Conservation (phyloP, 2,888 invertebrate genomes). For the Tipula confusa region DNA sequence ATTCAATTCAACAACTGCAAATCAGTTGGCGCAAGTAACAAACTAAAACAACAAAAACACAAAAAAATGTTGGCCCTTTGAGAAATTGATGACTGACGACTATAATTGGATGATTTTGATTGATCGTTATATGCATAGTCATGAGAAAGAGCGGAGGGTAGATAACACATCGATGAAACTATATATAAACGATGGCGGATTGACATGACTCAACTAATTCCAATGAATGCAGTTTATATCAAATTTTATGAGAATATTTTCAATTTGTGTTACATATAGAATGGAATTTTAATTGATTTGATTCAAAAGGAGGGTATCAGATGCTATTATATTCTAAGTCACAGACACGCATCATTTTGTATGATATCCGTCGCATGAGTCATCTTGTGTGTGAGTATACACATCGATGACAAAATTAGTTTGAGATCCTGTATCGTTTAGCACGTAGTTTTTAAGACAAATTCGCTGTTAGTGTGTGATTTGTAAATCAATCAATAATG, state of each 20-base stretch:
- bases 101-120: conserved; percentile 20
- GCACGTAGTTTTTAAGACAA: no score
- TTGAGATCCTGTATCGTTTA: no score
- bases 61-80: not conserved
- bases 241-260: not conserved
- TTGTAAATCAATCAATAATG: no score
- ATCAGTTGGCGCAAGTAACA: no score
- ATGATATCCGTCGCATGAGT: not conserved
- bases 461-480: no score
- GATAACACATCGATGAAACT: not conserved
- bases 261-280: not conserved
- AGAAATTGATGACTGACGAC: not conserved
- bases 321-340: not conserved
- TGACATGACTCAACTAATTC: not conserved
- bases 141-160: not conserved
- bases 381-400: not conserved
- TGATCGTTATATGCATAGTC: conserved; percentile 5
- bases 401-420: no score
- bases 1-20: not conserved
- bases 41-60: not conserved
- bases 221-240: not conserved
- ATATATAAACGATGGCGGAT: not conserved
- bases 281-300: conserved; percentile 12
- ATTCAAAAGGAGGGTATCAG: not conserved
- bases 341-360: not conserved